Evolutionary conservation across 2,888 invertebrate genomes (phyloP), one percentile per base, ranked within the genome.

Genomic region (Protodeltote pygarga): DNA sequence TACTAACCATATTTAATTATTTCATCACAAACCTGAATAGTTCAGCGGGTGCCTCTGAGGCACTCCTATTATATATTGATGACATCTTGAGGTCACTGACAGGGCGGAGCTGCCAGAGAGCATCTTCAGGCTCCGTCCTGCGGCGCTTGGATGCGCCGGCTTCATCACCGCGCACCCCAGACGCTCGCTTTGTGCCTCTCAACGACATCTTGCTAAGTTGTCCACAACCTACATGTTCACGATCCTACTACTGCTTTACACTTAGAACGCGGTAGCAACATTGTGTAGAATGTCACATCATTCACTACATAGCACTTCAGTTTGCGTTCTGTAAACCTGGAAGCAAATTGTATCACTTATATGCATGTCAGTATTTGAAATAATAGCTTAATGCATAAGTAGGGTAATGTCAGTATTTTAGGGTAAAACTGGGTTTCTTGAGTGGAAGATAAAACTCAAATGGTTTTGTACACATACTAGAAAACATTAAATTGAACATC

Each of bases 11-110:
- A 44, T 50, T 48, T 34, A 42, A 42, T 42, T 1, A 47, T 34
- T 31, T 28, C 34, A 48, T 61, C 80, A 92, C 92, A 83, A 87
- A 92, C 94, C 94, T 94, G 92, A 95, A 95, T 71, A 95, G 93
- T 93, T 97, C 97, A 71, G 97, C 97, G 39, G 97, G 96, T 83
- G 96, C 96, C 89, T 96, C 96, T 37, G 95, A 94, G 72, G 94
- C 94, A 90, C 93, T 95, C 83, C 94, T 94, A 88, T 98, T 97
- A 91, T 97, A 97, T 85, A 97, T 97, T 86, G 96, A 95, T 74
- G 96, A 95, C 93, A 96, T 95, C 93, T 97, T 97, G 85, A 97
- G 95, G 92, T 97, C 97, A 83, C 95, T 95, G 78, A 95, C 94
- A 74, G 96, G 95, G 75, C 97, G 94, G 75, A 96, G 95, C 83